phyloP scores from a whole-genome alignment of 1,140 invertebrate genomes.

The Drosophila funebris region DNA sequence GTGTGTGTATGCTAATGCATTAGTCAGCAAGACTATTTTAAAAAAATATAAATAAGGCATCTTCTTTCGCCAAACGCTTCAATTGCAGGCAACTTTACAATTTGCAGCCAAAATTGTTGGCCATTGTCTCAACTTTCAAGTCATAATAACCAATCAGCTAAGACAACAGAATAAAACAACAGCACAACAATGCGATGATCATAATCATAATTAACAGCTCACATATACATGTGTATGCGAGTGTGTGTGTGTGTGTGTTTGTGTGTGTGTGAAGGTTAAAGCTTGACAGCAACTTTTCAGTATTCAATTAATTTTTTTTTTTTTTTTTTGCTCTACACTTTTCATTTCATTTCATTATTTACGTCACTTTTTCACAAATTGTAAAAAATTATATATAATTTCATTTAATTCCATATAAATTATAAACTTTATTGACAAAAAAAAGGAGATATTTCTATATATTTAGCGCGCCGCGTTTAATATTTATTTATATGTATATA shows the following conservation, averaged over 20 bases:
- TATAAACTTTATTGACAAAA: background rate
- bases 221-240: background rate
- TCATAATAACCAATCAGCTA: slow-evolving; percentile 28
- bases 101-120: slow-evolving; percentile 12
- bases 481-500: background rate
- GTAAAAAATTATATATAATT: background rate
- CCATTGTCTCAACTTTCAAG: background rate
- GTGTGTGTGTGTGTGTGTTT: slow-evolving; percentile 9
- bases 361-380: slow-evolving; percentile 23
- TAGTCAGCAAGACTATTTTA: slow-evolving; percentile 45
- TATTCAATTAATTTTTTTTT: slow-evolving; percentile 7
- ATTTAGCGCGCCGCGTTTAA: background rate
- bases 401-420: background rate
- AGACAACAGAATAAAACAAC: slow-evolving; percentile 22
- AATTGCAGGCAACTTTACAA: slow-evolving; percentile 14
- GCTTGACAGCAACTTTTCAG: slow-evolving; percentile 20
- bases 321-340: background rate
- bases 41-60: slow-evolving; percentile 23
- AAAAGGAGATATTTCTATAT: background rate
- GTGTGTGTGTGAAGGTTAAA: slow-evolving; percentile 43
- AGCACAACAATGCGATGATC: slow-evolving; percentile 3
- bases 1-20: slow-evolving; percentile 13
- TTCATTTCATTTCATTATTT: slow-evolving; percentile 18
- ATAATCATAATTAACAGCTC: slow-evolving; percentile 32
- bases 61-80: slow-evolving; percentile 4